Base-by-base conservation (phyloP, 2,888 invertebrate species). In the Netelia virgata region DNA sequence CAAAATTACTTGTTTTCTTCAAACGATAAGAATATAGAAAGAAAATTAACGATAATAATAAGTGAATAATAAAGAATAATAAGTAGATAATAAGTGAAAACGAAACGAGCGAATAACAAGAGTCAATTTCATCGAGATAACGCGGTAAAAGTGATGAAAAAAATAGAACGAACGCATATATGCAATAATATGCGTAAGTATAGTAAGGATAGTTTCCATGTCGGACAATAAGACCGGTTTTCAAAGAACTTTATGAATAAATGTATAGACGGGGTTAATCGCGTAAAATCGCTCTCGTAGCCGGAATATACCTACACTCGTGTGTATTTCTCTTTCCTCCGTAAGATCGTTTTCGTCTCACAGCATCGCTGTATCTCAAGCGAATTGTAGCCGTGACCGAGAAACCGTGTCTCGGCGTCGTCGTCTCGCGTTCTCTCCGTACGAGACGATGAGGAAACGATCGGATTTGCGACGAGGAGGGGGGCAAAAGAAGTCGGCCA, bases 331-430 rank as follows among this genome's bases (percentile, higher is more conserved):
- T 70, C 72, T 50, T 72, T 77, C 57, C 55, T 14, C 47, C 8
- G 5, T 47, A 36, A n/a, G 11, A n/a, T 16, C 41, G 36, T 16
- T 66, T 61, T 41, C 43, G 14, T 70, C 68, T 76, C 41, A 61
- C 41, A 61, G 36, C 36, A 36, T 74, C 47, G 61, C 59, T 28
- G 18, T 36, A 47, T 16, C 41, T 36, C 55, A 57, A 66, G 79
- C 59, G 61, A 23, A 82, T 85, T 82, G 90, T 88, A 91, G 87
- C 90, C 91, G 87, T 92, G 92, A 92, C 92, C 92, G 92, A 92
- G 92, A 92, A 92, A 92, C 89, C 88, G 88, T 88, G 85, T 73
- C 82, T 72, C 36, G 76, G 74, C 80, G 66, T 66, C 55, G 53
- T 72, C 64, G 53, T 64, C 43, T 57, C 57, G 55, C 63, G 63